Evolutionary conservation across 2,113 vertebrate genomes (phyloP), one percentile per base, ranked within the genome.

Genomic region (Oostethus manadensis): DNA sequence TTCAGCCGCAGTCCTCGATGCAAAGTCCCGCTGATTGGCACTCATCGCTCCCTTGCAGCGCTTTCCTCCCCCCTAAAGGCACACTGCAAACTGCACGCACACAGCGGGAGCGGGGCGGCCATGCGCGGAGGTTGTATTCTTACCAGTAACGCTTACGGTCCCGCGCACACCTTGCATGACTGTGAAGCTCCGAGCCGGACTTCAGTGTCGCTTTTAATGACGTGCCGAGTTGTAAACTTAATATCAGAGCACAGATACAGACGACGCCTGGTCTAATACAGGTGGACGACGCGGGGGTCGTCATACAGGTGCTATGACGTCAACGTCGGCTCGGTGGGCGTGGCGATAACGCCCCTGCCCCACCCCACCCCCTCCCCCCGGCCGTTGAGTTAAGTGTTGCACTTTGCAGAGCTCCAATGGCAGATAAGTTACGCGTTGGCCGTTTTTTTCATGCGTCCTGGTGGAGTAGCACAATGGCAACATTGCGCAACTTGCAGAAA

Each of bases 11-110:
- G 53, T 21, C n/a, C 35, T 40, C 35, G 9, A 18, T 55, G 11
- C n/a, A 40, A 55, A 55, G 53, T 55, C 35, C 53, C 53, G 53
- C 53, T 40, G 18, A 18, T 55, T 38, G 11, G 40, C 8, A 40
- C 16, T 55, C 53, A 55, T 55, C 50, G 53, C 53, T 55, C 53
- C n/a, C 53, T 54, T 35, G 51, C 51, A 54, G 50, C 17, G 5
- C 9, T 38, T 55, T 40, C n/a, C 35, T 55, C 53, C 13, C 18
- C 14, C 38, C 18, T 55, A 55, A 8, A 42, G 33, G 18, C 35
- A 7, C 53, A 55, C 40, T 20, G 53, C 35, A 54, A 55, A 40
- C 8, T 21, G 33, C 13, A 18, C 33, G 16, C 18, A 38, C 29
- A 54, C 29, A 6, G 51, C 51, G 17, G 4, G n/a, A 38, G 33